Percentiles rank a stretch among this genome's conserved stretches.
Evolutionary conservation across 2,888 invertebrate genomes (phyloP).

Genomic region (Sepiola atlantica): DNA sequence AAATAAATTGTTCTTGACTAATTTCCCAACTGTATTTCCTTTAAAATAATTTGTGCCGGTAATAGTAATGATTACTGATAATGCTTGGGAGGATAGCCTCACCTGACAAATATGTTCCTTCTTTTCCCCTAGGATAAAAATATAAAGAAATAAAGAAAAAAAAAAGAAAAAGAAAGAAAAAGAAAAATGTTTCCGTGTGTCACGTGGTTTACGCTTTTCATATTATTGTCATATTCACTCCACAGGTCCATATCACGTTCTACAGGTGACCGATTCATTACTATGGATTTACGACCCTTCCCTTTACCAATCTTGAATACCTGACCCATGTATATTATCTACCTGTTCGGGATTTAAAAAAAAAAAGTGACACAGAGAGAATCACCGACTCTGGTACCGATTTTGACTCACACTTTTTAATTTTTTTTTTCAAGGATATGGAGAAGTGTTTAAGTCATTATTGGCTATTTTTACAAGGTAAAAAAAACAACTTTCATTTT

Average conservation of each 20-base stretch:
- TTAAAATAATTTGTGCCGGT: too few relatives aligned
- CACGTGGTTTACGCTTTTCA: conserved; percentile 2
- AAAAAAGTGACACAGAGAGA: neutral
- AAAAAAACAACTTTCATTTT: neutral
- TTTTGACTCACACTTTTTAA: neutral
- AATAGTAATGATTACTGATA: too few relatives aligned
- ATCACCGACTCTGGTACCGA: neutral
- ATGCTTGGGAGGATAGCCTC: too few relatives aligned
- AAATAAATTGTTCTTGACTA: too few relatives aligned
- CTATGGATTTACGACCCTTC: conserved; percentile 32
- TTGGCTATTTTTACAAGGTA: neutral
- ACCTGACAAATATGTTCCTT: too few relatives aligned
- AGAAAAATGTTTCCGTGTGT: neutral
- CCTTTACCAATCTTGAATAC: neutral
- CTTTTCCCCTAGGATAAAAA: too few relatives aligned
- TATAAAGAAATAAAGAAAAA: neutral
- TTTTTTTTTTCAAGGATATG: neutral
- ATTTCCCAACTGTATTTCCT: too few relatives aligned
- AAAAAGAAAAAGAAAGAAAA: neutral
- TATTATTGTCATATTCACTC: neutral
- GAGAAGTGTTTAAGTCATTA: neutral
- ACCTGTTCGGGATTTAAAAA: neutral
- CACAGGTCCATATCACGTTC: neutral
- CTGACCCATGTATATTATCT: neutral
- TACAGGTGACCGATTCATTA: conserved; percentile 32